Percentiles rank a stretch among this genome's conserved stretches.
These are phyloP conservation scores for Eubasilissa regina DNA, from an alignment of 1,140 invertebrate genomes.

Conservation along the genomic window DNA sequence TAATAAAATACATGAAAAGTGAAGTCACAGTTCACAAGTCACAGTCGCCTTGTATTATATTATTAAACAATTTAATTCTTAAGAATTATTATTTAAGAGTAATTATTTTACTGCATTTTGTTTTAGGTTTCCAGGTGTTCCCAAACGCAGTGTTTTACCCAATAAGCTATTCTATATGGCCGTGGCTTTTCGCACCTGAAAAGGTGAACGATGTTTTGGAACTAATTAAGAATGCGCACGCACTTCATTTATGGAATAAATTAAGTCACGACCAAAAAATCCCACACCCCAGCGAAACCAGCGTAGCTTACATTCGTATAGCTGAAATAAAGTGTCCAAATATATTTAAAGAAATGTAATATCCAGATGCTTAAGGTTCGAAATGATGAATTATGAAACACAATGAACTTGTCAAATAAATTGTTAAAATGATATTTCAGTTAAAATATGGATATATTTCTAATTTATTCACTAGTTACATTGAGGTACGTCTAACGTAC, in stretches of 20 bases:
- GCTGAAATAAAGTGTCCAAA: neutral
- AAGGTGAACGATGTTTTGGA: neutral
- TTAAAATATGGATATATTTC: no score
- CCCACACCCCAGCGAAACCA: neutral
- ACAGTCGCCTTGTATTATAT: no score
- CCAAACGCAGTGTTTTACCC: neutral
- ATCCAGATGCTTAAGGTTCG: no score
- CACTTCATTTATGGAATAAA: conserved; percentile 8
- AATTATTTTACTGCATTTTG: neutral
- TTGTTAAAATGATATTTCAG: no score
- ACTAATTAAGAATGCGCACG: neutral
- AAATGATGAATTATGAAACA: no score
- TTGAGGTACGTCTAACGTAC: no score
- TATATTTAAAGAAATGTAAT: neutral
- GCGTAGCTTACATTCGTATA: neutral
- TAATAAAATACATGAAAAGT: no score
- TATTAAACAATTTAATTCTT: no score
- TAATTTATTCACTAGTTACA: no score
- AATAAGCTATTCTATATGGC: neutral
- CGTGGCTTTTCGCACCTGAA: neutral
- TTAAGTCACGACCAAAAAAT: neutral
- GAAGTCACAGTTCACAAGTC: no score
- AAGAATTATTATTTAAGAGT: no score
- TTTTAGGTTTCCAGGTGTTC: neutral
- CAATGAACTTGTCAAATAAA: no score